phyloP scores from a whole-genome alignment of 2,797 vertebrate species.

The Melanotaenia pygmaea region DNA sequence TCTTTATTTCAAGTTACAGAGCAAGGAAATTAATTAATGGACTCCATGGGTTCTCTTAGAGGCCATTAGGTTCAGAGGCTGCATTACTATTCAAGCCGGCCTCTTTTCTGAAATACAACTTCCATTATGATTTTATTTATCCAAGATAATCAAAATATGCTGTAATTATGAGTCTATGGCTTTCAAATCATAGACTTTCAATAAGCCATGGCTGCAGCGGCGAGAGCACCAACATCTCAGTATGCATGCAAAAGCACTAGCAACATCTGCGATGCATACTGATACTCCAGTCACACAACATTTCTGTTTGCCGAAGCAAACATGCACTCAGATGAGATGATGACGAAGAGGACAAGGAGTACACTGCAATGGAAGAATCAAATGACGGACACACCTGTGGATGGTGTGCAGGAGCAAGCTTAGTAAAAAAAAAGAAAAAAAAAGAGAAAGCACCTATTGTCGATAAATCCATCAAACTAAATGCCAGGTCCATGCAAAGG shows the following conservation, averaged over 20 bases:
- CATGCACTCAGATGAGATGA: slow-evolving; percentile 18
- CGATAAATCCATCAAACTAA: slow-evolving; percentile 80
- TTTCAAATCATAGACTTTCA: slow-evolving; percentile 40
- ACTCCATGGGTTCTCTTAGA: slow-evolving; percentile 59
- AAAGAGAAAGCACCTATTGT: slow-evolving; percentile 61
- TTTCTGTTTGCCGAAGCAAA: slow-evolving; percentile 38
- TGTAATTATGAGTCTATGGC: slow-evolving; percentile 50
- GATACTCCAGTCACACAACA: slow-evolving; percentile 15
- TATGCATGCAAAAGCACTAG: slow-evolving; percentile 13
- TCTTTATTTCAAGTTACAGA: slow-evolving; percentile 57
- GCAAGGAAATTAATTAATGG: slow-evolving; percentile 63
- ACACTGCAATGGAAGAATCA: slow-evolving; percentile 14
- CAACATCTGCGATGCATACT: slow-evolving; percentile 39
- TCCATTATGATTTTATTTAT: slow-evolving; percentile 58
- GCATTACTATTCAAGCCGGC: slow-evolving; percentile 55
- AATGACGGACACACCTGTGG: slow-evolving; percentile 42
- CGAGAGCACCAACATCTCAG: slow-evolving; percentile 3
- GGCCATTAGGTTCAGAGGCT: slow-evolving; percentile 50
- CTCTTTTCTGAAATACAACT: slow-evolving; percentile 46
- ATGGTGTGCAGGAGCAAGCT: slow-evolving; percentile 13
- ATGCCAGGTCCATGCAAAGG: slow-evolving; percentile 73
- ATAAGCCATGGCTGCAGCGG: slow-evolving; percentile 13
- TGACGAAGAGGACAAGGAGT: neutral
- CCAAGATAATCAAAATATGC: slow-evolving; percentile 53
- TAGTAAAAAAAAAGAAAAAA: slow-evolving; percentile 12